Conservation (phyloP, 1,140 invertebrate genomes). For the Eurosta solidaginis region DNA sequence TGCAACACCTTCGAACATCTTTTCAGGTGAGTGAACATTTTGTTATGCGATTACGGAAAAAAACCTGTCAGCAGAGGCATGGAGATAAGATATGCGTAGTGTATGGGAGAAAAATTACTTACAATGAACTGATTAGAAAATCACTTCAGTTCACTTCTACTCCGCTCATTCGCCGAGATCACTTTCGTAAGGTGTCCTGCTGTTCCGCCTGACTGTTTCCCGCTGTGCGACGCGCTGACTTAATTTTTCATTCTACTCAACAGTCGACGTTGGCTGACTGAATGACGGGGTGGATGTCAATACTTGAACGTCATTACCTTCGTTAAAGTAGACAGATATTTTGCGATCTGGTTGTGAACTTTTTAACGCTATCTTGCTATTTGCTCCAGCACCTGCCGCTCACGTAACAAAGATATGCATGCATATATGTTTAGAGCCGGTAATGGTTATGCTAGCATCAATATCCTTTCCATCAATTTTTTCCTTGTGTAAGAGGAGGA, state of each 20-base stretch:
- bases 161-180: background rate
- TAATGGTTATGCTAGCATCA: background rate
- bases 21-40: constrained; percentile 10
- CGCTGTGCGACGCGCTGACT: background rate
- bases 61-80: background rate
- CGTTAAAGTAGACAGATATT: background rate
- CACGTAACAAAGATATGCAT: background rate
- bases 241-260: constrained; percentile 1
- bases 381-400: background rate
- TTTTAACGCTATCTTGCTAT: background rate
- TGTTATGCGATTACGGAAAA: background rate
- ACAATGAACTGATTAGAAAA: constrained; percentile 32
- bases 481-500: background rate
- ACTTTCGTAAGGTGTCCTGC: background rate
- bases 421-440: background rate
- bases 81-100: background rate
- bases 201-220: background rate
- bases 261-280: background rate
- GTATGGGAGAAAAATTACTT: constrained; percentile 27
- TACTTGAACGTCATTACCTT: background rate
- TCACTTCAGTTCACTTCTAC: constrained; percentile 30
- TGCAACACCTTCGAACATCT: background rate
- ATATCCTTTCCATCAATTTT: constrained; percentile 1
- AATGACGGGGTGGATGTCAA: background rate
- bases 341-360: background rate